These are phyloP conservation scores for Leptodactylus fuscus DNA, from an alignment of 2,113 vertebrate genomes.

Conservation along the genomic window DNA sequence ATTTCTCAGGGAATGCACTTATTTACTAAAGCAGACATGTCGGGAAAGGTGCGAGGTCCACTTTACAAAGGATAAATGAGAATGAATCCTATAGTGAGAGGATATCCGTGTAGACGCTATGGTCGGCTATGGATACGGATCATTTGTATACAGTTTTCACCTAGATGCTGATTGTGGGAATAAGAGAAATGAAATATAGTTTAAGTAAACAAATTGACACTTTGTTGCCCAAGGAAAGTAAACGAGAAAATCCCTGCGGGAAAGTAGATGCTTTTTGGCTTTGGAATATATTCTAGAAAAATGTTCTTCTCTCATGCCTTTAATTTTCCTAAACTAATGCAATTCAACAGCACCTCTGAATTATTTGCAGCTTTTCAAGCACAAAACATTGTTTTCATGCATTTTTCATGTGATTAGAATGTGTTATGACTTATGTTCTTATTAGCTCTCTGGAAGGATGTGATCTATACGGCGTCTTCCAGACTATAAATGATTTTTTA, in stretches of 20 bases:
- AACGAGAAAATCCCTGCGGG: neutral
- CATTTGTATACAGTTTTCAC: neutral
- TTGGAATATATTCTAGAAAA: neutral
- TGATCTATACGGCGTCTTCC: neutral
- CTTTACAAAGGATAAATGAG: no score
- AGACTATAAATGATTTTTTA: neutral
- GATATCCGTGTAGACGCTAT: no score
- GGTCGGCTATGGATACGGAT: neutral
- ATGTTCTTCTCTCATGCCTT: neutral
- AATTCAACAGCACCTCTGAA: conserved; percentile 32
- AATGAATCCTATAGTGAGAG: no score
- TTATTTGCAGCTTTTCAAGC: conserved; percentile 23
- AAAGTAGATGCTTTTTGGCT: neutral
- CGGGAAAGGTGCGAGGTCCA: no score
- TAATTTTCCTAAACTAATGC: conserved; percentile 29
- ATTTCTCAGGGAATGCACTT: no score
- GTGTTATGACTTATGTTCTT: neutral
- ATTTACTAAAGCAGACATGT: no score
- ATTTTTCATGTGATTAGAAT: conserved; percentile 40
- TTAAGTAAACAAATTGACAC: conserved; percentile 13
- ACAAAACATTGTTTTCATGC: conserved; percentile 38
- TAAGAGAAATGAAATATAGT: neutral
- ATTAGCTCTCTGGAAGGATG: conserved; percentile 1
- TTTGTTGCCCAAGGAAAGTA: conserved; percentile 11
- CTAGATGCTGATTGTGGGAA: neutral